Conservation (phyloP, 2,797 vertebrate species). For the Prionace glauca region DNA sequence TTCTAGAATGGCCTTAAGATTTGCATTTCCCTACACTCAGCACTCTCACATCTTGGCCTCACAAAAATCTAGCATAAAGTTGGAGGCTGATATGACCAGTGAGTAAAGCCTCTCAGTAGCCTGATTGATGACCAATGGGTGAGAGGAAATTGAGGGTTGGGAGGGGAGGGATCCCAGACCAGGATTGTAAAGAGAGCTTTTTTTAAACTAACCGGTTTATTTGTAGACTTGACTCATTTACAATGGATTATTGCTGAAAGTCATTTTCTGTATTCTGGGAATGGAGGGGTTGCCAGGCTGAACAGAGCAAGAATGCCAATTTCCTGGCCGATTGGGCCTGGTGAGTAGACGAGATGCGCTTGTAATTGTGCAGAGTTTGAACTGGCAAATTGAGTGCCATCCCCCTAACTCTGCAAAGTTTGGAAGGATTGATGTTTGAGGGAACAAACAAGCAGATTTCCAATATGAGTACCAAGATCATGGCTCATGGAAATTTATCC, state of each 20-base stretch:
- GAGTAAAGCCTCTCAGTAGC: not conserved
- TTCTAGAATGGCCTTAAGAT: not conserved
- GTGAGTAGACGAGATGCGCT: not conserved
- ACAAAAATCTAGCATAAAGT: not conserved
- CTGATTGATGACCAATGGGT: not conserved
- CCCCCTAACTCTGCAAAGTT: not conserved
- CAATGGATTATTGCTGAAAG: not conserved
- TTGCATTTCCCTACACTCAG: not conserved
- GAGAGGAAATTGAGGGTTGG: not conserved
- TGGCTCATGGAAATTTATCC: not conserved
- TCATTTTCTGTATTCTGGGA: not conserved
- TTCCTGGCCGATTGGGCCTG: not conserved
- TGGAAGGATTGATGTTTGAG: not conserved
- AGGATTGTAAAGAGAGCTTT: not conserved
- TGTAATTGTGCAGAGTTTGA: not conserved
- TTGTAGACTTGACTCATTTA: not conserved
- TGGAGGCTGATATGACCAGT: too few species aligned
- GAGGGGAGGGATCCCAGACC: accelerated
- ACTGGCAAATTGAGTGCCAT: not conserved
- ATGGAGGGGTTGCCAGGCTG: not conserved
- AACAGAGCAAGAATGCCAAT: not conserved
- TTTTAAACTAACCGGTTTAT: not conserved
- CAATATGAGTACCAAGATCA: not conserved
- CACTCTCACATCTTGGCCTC: not conserved
- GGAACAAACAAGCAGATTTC: not conserved